Evolutionary conservation across 1,140 invertebrate genomes (phyloP).

Genomic region (Bombus fervidus): DNA sequence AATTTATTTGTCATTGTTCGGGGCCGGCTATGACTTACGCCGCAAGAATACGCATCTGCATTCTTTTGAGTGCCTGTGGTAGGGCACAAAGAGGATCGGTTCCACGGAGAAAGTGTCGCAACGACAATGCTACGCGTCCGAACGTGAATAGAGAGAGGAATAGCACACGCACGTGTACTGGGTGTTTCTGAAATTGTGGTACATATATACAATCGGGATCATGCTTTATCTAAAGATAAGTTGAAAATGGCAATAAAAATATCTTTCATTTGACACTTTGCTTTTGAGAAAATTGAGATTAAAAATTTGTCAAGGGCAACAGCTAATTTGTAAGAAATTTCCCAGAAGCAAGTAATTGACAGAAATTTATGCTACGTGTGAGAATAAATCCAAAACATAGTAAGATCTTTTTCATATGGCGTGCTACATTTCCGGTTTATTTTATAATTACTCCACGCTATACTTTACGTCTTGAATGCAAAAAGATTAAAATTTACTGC

Average conservation of each 20-base stretch:
- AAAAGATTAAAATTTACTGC: neutral
- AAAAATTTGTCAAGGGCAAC: too few species aligned
- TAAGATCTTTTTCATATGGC: too few species aligned
- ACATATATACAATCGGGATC: too few species aligned
- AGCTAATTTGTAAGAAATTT: too few species aligned
- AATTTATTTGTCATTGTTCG: conserved; percentile 52
- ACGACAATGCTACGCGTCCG: conserved; percentile 34
- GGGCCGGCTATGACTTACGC: conserved; percentile 18
- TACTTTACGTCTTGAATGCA: neutral
- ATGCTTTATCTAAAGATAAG: too few species aligned
- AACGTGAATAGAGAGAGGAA: conserved; percentile 26
- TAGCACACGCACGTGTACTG: neutral
- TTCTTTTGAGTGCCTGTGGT: neutral
- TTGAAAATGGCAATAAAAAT: too few species aligned
- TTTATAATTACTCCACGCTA: neutral
- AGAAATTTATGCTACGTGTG: too few species aligned
- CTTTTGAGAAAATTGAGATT: too few species aligned
- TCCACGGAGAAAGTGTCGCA: conserved; percentile 18
- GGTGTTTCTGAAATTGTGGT: neutral
- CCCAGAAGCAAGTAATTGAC: too few species aligned
- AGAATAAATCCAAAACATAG: too few species aligned
- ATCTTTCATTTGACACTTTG: too few species aligned
- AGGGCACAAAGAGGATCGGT: conserved; percentile 7
- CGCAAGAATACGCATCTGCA: neutral
- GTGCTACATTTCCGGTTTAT: too few species aligned